A percentile compares a stretch with the other conserved stretches of the same genome.
These are phyloP conservation scores for Erynnis tages DNA, from an alignment of 2,888 invertebrate genomes.

Conservation along the genomic window DNA sequence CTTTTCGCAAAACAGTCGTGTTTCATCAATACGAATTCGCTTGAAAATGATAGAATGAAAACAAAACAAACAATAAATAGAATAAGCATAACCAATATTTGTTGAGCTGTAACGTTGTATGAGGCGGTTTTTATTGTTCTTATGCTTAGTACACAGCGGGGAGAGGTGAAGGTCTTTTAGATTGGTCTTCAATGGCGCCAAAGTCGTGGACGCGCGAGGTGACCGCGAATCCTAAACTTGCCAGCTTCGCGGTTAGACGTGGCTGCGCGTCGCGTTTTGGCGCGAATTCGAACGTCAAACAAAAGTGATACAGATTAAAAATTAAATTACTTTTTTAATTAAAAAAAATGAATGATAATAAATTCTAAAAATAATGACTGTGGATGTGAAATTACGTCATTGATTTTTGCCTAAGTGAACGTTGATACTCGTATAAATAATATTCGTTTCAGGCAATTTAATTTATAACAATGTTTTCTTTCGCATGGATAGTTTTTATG, in stretches of 20 bases:
- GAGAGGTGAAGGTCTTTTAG: slow-evolving; percentile 28
- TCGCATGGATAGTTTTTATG: slow-evolving; percentile 12
- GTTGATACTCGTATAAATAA: no score
- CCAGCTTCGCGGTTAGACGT: slow-evolving; percentile 56
- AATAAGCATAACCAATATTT: slow-evolving; percentile 23
- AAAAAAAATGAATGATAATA: background rate
- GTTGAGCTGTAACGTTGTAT: slow-evolving; percentile 31
- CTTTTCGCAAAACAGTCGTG: slow-evolving; percentile 6
- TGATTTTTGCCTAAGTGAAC: no score
- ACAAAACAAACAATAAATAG: slow-evolving; percentile 18
- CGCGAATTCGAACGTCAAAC: slow-evolving; percentile 31
- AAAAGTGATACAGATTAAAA: background rate
- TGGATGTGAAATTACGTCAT: background rate
- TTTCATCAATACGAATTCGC: slow-evolving; percentile 16
- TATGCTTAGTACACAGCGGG: slow-evolving; percentile 23
- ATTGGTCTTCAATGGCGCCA: slow-evolving; percentile 39
- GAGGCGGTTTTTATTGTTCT: background rate
- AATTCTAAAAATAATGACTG: slow-evolving; percentile 11
- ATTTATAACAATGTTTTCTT: slow-evolving; percentile 34
- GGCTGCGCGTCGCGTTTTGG: slow-evolving; percentile 34
- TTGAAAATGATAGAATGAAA: slow-evolving; percentile 9
- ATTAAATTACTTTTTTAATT: background rate
- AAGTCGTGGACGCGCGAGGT: slow-evolving; percentile 22
- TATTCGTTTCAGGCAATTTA: slow-evolving; percentile 5
- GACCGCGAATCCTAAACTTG: slow-evolving; percentile 24